Conservation (phyloP, 2,797 vertebrate species). For the Eleutherodactylus coqui region DNA sequence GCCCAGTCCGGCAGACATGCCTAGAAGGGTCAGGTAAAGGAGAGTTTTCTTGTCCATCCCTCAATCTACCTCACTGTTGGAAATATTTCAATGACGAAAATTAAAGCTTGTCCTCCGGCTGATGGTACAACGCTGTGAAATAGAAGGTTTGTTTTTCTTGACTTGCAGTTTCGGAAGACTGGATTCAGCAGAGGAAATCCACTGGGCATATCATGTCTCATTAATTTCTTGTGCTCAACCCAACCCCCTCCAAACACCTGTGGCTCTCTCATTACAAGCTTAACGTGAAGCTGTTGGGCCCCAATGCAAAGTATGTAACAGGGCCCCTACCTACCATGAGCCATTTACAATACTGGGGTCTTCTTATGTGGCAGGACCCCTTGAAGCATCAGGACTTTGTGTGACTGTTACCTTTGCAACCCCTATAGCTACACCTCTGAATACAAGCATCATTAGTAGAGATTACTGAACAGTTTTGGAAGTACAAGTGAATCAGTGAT, state of each 20-base stretch:
- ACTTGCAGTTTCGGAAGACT: conserved; percentile 13
- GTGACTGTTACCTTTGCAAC: too few species aligned
- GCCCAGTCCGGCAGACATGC: conserved; percentile 7
- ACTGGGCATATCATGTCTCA: conserved; percentile 2
- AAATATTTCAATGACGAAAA: neutral
- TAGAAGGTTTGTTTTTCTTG: conserved; percentile 1
- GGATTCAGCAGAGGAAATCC: conserved; percentile 9
- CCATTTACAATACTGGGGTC: too few species aligned
- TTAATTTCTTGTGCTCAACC: conserved; percentile 11
- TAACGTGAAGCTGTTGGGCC: neutral
- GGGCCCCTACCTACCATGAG: neutral
- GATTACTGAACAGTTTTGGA: too few species aligned
- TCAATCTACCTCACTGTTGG: neutral
- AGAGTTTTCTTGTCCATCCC: conserved; percentile 7
- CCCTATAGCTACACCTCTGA: too few species aligned
- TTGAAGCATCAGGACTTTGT: too few species aligned
- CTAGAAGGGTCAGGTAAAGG: neutral
- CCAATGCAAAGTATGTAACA: neutral
- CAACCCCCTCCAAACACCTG: conserved; percentile 44
- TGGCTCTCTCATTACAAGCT: conserved; percentile 20
- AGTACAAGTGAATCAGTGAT: too few species aligned
- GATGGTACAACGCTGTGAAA: neutral
- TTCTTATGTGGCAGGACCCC: too few species aligned
- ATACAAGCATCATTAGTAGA: too few species aligned
- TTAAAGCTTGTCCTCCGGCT: neutral